phyloP scores from a whole-genome alignment of 2,113 vertebrate species.

The Ameiurus melas region DNA sequence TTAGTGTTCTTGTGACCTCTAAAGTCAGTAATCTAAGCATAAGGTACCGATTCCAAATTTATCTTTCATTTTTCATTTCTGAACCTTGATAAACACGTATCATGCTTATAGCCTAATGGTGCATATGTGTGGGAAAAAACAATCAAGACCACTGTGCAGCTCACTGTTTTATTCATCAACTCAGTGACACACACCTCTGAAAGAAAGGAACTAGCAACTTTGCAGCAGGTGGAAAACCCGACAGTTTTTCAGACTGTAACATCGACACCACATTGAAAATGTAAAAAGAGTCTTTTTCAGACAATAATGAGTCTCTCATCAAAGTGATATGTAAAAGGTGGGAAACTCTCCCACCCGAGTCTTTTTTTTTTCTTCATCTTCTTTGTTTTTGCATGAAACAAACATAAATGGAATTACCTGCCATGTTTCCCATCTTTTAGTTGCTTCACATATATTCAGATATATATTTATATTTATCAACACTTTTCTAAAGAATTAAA shows the following conservation, averaged over 20 bases:
- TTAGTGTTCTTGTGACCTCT: neutral
- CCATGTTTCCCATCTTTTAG: constrained; percentile 77
- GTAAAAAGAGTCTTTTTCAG: constrained; percentile 85
- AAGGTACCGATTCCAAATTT: neutral
- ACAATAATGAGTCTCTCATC: constrained; percentile 87
- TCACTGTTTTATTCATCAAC: constrained; percentile 78
- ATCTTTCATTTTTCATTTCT: neutral
- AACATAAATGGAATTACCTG: constrained; percentile 82
- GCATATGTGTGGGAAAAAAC: neutral
- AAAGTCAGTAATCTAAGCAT: neutral
- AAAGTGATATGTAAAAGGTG: constrained; percentile 87
- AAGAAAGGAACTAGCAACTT: constrained; percentile 71
- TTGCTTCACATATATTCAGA: constrained; percentile 89
- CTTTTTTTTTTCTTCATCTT: constrained; percentile 62
- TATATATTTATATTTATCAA: constrained; percentile 85
- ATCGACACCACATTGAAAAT: constrained; percentile 88
- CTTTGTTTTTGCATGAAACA: constrained; percentile 83
- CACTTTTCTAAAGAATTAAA: constrained; percentile 94
- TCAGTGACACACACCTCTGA: constrained; percentile 71
- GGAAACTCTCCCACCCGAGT: constrained; percentile 84
- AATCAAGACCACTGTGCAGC: constrained; percentile 58
- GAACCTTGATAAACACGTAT: neutral
- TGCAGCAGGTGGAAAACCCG: constrained; percentile 72
- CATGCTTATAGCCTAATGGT: neutral
- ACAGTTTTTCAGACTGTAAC: constrained; percentile 68